Evolutionary conservation across 1,140 invertebrate species (phyloP).

Genomic region (Subanguina moxae): DNA sequence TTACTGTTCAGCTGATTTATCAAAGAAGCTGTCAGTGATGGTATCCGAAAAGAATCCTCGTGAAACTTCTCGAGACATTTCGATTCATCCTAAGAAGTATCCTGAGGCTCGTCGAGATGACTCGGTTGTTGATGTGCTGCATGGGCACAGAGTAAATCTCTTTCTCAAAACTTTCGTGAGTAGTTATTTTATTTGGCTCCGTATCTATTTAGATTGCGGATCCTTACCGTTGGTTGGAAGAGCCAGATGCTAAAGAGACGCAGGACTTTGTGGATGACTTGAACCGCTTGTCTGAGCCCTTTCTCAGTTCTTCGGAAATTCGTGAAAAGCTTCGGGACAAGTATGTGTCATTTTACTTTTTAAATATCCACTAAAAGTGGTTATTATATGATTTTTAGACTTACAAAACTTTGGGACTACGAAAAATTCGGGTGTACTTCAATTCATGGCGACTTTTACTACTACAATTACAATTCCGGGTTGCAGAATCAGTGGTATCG

Average conservation of each 20-base stretch:
- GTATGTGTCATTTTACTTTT: constrained; percentile 35
- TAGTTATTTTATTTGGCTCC: background rate
- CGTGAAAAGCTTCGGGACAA: constrained; percentile 72
- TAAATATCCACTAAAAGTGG: background rate
- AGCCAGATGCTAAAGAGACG: constrained; percentile 86
- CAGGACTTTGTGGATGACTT: constrained; percentile 84
- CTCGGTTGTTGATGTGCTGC: constrained; percentile 72
- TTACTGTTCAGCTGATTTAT: too few species aligned
- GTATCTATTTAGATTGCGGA: constrained; percentile 71
- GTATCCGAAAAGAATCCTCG: too few species aligned
- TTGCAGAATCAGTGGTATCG: constrained; percentile 85
- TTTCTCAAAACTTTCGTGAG: too few species aligned
- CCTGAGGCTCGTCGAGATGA: constrained; percentile 75
- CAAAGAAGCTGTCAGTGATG: too few species aligned
- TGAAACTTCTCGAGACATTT: constrained; percentile 14
- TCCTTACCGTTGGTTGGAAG: constrained; percentile 92
- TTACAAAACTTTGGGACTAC: constrained; percentile 90
- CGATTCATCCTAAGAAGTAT: constrained; percentile 63
- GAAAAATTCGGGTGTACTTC: constrained; percentile 85
- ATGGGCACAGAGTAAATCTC: constrained; percentile 71
- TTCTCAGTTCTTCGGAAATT: constrained; percentile 72
- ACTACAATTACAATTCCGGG: constrained; percentile 88
- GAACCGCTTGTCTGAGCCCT: constrained; percentile 82
- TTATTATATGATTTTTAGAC: constrained; percentile 57
- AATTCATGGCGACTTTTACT: constrained; percentile 78